A percentile compares a stretch with the other conserved stretches of the same genome.
These are phyloP conservation scores for Tachycineta bicolor DNA, from an alignment of 2,113 vertebrate species.

Conservation along the genomic window DNA sequence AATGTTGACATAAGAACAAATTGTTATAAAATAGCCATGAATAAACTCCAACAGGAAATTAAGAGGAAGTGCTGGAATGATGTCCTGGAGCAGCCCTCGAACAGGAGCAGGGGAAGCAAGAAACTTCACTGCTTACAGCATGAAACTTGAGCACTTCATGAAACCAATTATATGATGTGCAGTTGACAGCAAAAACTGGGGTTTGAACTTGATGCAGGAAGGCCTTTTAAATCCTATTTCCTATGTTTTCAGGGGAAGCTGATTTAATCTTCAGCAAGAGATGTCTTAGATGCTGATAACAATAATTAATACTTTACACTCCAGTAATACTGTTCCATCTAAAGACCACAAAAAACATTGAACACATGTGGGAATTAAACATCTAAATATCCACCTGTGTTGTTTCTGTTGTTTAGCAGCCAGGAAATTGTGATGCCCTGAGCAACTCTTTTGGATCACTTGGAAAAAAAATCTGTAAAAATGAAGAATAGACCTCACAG, in stretches of 20 bases:
- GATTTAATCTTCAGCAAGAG: conserved; percentile 17
- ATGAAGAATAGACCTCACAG: background rate
- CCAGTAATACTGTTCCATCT: background rate
- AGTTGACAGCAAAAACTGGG: conserved; percentile 34
- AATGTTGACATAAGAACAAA: conserved; percentile 11
- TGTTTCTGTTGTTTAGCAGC: background rate
- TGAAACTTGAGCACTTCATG: conserved; percentile 34
- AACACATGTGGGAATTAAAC: background rate
- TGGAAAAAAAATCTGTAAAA: conserved; percentile 4
- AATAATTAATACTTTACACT: conserved; percentile 45
- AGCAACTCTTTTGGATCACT: background rate
- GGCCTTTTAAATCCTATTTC: conserved; percentile 48
- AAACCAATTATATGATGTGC: background rate
- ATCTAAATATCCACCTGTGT: conserved; percentile 25
- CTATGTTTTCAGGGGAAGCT: conserved; percentile 3
- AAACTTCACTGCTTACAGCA: background rate
- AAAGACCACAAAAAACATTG: background rate
- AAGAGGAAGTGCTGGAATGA: background rate
- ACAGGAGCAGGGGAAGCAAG: background rate
- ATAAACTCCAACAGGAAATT: conserved; percentile 42
- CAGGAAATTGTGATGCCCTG: background rate
- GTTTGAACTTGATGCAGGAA: conserved; percentile 1
- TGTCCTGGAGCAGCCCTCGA: background rate
- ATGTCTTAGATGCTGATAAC: conserved; percentile 32
- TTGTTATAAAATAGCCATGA: background rate